These are phyloP conservation scores for Chaunax sp. DNA, from an alignment of 2,797 vertebrate genomes.

Conservation along the genomic window DNA sequence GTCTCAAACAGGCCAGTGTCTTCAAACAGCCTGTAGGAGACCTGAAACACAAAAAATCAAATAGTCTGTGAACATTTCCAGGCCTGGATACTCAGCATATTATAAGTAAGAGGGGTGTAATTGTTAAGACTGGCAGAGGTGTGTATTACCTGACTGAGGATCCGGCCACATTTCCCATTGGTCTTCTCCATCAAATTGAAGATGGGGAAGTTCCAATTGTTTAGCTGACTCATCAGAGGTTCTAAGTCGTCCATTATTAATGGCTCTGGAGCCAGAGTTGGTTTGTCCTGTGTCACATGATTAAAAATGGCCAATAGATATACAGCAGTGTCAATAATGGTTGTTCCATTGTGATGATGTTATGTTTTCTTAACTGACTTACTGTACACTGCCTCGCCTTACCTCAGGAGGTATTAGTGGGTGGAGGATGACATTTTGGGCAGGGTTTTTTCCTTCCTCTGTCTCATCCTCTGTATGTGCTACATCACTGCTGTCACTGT, in stretches of 20 bases:
- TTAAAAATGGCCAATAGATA: background rate
- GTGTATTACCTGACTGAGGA: conserved; percentile 93
- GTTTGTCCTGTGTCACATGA: conserved; percentile 85
- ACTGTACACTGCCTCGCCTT: background rate
- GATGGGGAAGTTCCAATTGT: conserved; percentile 99
- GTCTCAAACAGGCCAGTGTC: conserved; percentile 96
- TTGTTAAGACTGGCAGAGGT: too few relatives aligned
- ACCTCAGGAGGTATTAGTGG: conserved; percentile 83
- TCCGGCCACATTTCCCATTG: conserved; percentile 91
- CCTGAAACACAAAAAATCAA: conserved; percentile 79
- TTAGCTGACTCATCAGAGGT: conserved; percentile 91
- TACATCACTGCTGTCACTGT: conserved; percentile 94
- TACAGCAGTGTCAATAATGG: background rate
- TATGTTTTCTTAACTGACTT: background rate
- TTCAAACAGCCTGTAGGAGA: conserved; percentile 96
- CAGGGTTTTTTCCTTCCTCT: conserved; percentile 79
- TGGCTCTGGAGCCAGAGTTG: conserved; percentile 92
- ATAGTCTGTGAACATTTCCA: conserved; percentile 16
- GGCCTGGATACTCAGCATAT: background rate
- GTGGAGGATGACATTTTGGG: conserved; percentile 84
- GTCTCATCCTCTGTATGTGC: conserved; percentile 89
- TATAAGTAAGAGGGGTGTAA: background rate
- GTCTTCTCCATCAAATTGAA: conserved; percentile 96
- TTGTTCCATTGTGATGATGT: background rate
- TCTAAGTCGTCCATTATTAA: conserved; percentile 94